Evolutionary conservation across 2,113 vertebrate species (phyloP).

Genomic region (Equus przewalskii): DNA sequence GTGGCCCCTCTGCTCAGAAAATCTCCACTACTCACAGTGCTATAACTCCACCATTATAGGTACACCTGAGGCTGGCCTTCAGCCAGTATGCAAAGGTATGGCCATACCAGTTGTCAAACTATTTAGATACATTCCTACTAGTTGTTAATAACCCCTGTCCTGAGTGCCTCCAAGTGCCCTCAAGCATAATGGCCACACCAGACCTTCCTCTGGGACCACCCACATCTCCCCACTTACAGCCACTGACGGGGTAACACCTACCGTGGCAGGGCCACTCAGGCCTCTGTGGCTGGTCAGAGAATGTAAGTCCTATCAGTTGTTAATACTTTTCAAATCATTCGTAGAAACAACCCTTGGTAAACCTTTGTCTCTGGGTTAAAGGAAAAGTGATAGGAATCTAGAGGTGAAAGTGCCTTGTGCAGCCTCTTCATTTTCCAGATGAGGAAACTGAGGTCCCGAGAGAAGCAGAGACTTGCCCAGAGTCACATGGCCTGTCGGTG

Average conservation of each 20-base stretch:
- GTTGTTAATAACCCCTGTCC: not conserved
- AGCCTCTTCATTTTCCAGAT: not conserved
- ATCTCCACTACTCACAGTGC: not conserved
- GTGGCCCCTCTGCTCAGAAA: not conserved
- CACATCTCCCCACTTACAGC: not conserved
- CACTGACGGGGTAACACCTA: not conserved
- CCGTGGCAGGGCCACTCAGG: not conserved
- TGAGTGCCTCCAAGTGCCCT: not conserved
- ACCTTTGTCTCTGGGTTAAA: constrained; percentile 29
- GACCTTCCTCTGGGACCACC: not conserved
- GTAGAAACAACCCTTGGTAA: not conserved
- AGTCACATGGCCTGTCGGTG: not conserved
- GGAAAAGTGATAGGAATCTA: not conserved
- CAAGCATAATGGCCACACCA: not conserved
- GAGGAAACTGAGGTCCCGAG: not conserved
- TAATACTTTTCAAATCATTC: not conserved
- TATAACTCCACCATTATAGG: not conserved
- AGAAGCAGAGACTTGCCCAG: not conserved
- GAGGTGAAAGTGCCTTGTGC: not conserved
- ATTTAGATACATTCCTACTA: not conserved
- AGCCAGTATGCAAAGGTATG: not conserved
- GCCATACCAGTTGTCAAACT: not conserved
- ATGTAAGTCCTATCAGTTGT: not conserved
- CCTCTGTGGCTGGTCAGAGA: not conserved
- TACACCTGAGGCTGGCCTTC: not conserved